Conservation (phyloP, 2,113 vertebrate genomes). For the Poeciliopsis turrubarensis region DNA sequence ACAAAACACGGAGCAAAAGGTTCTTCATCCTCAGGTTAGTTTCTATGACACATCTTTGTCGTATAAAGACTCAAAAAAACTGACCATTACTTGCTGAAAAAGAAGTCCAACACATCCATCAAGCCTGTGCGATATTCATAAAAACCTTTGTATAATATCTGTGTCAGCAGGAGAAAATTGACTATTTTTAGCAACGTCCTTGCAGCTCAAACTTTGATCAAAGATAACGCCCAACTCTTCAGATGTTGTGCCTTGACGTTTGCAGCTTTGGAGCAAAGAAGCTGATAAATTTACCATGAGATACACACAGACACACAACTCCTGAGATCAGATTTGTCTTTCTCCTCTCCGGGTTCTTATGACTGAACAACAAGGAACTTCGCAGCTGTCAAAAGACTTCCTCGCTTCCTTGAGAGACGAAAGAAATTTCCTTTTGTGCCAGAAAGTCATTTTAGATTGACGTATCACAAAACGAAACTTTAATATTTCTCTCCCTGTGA, state of each 20-base stretch:
- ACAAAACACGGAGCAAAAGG: neutral
- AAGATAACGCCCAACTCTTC: constrained; percentile 28
- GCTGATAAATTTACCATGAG: constrained; percentile 38
- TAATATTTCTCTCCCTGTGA: neutral
- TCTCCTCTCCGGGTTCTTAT: constrained; percentile 16
- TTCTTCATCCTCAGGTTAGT: neutral
- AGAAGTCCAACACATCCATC: neutral
- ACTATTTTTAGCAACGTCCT: constrained; percentile 2
- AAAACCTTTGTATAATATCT: neutral
- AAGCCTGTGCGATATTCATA: neutral
- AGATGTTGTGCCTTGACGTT: constrained; percentile 16
- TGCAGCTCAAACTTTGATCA: constrained; percentile 24
- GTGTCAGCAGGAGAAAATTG: neutral
- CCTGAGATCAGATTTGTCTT: constrained; percentile 3
- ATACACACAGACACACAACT: constrained; percentile 2
- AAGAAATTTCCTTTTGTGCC: neutral
- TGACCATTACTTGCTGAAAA: neutral
- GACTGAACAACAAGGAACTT: constrained; percentile 2
- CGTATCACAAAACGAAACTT: neutral
- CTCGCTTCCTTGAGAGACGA: neutral
- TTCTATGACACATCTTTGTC: neutral
- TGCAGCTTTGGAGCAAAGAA: constrained; percentile 31
- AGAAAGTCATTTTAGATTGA: neutral
- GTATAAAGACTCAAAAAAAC: neutral
- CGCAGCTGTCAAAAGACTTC: constrained; percentile 44